These are phyloP conservation scores for Patella pellucida DNA, from an alignment of 2,888 invertebrate species.

Conservation along the genomic window DNA sequence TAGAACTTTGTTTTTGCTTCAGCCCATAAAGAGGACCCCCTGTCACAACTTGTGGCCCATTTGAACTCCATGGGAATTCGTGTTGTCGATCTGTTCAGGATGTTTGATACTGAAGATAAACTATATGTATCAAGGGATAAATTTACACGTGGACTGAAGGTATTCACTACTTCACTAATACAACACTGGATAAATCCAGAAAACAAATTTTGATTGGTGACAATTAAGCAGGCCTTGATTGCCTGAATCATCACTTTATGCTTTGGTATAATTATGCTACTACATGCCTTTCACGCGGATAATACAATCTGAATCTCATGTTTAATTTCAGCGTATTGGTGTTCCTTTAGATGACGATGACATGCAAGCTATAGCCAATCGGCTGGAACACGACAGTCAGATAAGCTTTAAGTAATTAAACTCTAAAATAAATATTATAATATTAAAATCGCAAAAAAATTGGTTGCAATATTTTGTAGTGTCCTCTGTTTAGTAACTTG, in stretches of 20 bases:
- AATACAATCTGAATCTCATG: background rate
- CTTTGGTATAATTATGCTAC: too few relatives aligned
- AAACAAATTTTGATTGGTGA: too few relatives aligned
- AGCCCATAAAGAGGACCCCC: slow-evolving; percentile 63
- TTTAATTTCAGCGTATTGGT: slow-evolving; percentile 54
- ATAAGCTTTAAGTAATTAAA: slow-evolving; percentile 63
- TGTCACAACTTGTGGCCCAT: slow-evolving; percentile 63
- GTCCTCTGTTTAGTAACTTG: too few relatives aligned
- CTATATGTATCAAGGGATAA: slow-evolving; percentile 63
- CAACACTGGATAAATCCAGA: too few relatives aligned
- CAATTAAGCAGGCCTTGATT: too few relatives aligned
- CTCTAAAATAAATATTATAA: background rate
- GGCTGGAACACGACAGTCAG: slow-evolving; percentile 57
- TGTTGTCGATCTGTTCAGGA: slow-evolving; percentile 67
- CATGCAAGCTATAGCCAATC: slow-evolving; percentile 54
- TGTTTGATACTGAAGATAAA: slow-evolving; percentile 62
- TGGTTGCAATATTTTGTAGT: background rate
- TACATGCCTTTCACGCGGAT: background rate
- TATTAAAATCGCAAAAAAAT: background rate
- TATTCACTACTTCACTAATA: slow-evolving; percentile 26
- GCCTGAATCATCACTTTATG: too few relatives aligned
- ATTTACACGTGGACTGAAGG: slow-evolving; percentile 67
- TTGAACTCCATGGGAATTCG: slow-evolving; percentile 64
- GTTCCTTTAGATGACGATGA: slow-evolving; percentile 63
- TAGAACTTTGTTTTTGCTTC: slow-evolving; percentile 25